Evolutionary conservation across 2,888 invertebrate species (phyloP).

Genomic region (Oligia strigilis): DNA sequence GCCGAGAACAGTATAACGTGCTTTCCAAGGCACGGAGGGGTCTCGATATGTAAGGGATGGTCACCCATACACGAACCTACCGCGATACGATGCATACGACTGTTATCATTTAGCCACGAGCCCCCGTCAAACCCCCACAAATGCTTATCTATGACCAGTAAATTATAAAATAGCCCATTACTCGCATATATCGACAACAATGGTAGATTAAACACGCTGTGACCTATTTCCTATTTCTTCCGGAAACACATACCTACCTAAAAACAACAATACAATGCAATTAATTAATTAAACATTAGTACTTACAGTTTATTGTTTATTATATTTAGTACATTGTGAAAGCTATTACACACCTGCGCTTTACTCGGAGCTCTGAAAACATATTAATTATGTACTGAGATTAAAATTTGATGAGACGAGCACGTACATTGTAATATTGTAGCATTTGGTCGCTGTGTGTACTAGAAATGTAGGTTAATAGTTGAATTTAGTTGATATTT

Average conservation of each 20-base stretch:
- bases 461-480: constrained; percentile 36
- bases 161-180: neutral
- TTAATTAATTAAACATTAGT: constrained; percentile 49
- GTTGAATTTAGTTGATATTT: constrained; percentile 29
- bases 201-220: neutral
- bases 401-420: constrained; percentile 72
- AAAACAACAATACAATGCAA: constrained; percentile 7
- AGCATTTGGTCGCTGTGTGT: constrained; percentile 31
- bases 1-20: no score
- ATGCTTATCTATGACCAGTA: neutral
- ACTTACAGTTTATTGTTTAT: constrained; percentile 40
- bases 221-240: neutral
- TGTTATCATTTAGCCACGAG: no score
- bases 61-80: no score
- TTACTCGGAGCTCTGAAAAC: constrained; percentile 64
- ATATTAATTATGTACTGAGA: constrained; percentile 71
- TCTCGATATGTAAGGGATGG: no score
- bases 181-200: neutral
- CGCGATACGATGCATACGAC: no score
- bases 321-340: constrained; percentile 60
- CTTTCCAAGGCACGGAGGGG: no score
- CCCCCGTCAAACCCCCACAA: no score
- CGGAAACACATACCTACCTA: constrained; percentile 8
- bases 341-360: constrained; percentile 67
- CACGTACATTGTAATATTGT: constrained; percentile 45